Evolutionary conservation across 2,888 invertebrate species (phyloP), one percentile per base, ranked within the genome.

Genomic region (Oegoconia quadripuncta): DNA sequence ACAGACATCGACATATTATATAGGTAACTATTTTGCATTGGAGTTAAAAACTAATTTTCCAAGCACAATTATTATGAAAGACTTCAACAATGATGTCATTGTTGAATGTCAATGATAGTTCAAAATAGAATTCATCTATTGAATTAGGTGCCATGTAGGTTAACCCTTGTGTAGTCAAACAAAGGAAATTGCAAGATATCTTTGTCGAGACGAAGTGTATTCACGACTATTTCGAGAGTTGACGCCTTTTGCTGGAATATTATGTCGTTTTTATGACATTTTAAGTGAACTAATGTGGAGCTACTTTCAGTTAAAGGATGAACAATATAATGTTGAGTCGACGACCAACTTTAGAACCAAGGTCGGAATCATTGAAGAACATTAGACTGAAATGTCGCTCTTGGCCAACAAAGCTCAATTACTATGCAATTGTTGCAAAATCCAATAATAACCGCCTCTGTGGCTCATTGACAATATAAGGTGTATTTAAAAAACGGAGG

Each of bases 341-440:
- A 13, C 13, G 28, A 15, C 5, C 12, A 52, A 50, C 48, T 56
- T 55, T 52, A 48, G 59, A 45, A 39, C 38, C 73, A 71, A 76
- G 76, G 76, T 52, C 62, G 35, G 45, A 70, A 53, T 57, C 16
- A 68, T 75, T 67, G 52, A 51, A 37, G 38, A 44, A 41, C 43
- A 42, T 53, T 34, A 17, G 34, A 13, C 27, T 6, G 8, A 27
- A 11, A 12, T 13, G 27, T 13, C 13, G 13, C 27, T 13, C 3
- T 6, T 27, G n/a, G n/a, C n/a, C n/a, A n/a, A n/a, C n/a, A n/a
- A n/a, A n/a, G n/a, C n/a, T n/a, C n/a, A n/a, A n/a, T n/a, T n/a
- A n/a, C n/a, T n/a, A n/a, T n/a, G n/a, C n/a, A n/a, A n/a, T n/a
- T n/a, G n/a, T n/a, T n/a, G n/a, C n/a, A n/a, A n/a, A n/a, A n/a